Base-by-base conservation (phyloP, 2,113 vertebrate species). In the Tachysurus fulvidraco region DNA sequence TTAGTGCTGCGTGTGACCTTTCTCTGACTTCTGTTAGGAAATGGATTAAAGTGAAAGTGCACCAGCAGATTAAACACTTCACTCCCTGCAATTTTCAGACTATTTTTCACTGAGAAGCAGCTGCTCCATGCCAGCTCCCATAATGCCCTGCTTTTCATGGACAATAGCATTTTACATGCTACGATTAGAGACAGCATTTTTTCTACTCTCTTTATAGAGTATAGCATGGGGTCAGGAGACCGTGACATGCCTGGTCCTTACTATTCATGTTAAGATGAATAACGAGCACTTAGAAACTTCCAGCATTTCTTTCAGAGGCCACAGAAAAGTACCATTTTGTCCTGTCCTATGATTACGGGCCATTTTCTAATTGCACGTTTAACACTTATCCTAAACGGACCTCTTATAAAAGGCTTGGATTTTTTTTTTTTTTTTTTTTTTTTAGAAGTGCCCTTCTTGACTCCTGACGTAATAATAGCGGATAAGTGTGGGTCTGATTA, bases 21-120 rank as follows among this genome's bases (percentile, higher is more conserved):
- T 59, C 55, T 41, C 55, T 60, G 55, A 59, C 30, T 81, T 81
- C 17, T 81, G 30, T 41, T 59, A 57, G 10, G 7, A 80, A 80
- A 80, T 80, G 77, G 54, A 80, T 80, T 21, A 41, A 59, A 59
- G 77, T 80, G 16, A 59, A 59, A 36, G 54, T 41, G 28, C 54
- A 80, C 13, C 50, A 54, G 76, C 74, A 77, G 50, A 77, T 77
- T 52, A 77, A 77, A 79, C 54, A 36, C 13, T 55, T 79, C 76
- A 55, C 14, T 36, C 9, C 28, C n/a, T 52, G 52, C 16, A 79
- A 57, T 78, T 57, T 79, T 57, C 17, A 0, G 9, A 79, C 54
- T 79, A 80, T 41, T 85, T 79, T 57, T 69, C 76, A 86, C 64
- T 41, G 54, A 10, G 30, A 80, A 59, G 30, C 30, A 23, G 83